A percentile compares a stretch with the other conserved stretches of the same genome.
phyloP scores from a whole-genome alignment of 92 coral and sea anemone genomes.

The Micromussa lordhowensis region DNA sequence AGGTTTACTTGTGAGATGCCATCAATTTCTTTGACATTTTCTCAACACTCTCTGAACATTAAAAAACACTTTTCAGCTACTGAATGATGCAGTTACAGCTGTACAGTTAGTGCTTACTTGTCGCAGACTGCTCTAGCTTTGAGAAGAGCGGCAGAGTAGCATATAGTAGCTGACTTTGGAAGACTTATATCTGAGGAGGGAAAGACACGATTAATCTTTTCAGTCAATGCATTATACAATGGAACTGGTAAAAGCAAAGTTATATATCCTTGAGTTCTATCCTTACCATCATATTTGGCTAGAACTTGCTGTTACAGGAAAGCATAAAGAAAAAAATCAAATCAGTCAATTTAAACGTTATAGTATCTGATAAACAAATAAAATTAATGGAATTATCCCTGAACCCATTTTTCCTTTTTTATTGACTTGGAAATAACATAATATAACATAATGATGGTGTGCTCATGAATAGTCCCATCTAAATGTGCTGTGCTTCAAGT shows the following conservation, averaged over 20 bases:
- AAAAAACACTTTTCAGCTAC: too few relatives aligned
- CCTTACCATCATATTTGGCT: constrained; percentile 98
- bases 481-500: too few relatives aligned
- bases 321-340: not conserved
- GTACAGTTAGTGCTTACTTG: constrained; percentile 58
- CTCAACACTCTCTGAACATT: too few relatives aligned
- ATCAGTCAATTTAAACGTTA: not conserved
- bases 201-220: not conserved
- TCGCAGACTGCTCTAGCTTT: constrained; percentile 98
- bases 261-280: too few relatives aligned
- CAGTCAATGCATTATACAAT: not conserved
- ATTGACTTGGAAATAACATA: too few relatives aligned
- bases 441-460: too few relatives aligned
- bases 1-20: too few relatives aligned
- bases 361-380: not conserved
- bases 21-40: too few relatives aligned
- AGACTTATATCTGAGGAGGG: constrained; percentile 84
- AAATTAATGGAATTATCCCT: not conserved
- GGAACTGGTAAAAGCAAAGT: not conserved
- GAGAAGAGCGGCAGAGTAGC: constrained; percentile 96
- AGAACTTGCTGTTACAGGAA: constrained; percentile 79
- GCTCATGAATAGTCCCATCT: too few relatives aligned
- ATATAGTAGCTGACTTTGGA: constrained; percentile 98
- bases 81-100: not conserved
- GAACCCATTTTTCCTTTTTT: too few relatives aligned